Evolutionary conservation across 2,888 invertebrate species (phyloP).

Genomic region (Linnaemya vulpina): DNA sequence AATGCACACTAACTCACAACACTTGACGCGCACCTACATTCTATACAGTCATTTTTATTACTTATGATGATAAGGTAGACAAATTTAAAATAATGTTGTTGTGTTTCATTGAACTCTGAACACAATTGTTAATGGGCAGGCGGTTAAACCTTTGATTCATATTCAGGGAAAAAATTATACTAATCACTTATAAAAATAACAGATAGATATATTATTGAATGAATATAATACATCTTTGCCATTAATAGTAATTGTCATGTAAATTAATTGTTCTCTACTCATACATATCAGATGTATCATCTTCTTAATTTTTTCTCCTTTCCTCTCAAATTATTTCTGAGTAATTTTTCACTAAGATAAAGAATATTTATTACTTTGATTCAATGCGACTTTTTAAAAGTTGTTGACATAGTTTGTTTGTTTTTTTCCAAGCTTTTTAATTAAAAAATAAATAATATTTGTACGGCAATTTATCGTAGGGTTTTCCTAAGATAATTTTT

Average conservation of each 20-base stretch:
- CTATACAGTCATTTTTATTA: conserved; percentile 1
- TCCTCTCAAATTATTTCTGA: conserved; percentile 13
- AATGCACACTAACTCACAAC: background rate
- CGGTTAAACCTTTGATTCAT: conserved; percentile 64
- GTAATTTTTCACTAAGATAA: background rate
- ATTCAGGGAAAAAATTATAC: background rate
- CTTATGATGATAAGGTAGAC: conserved; percentile 28
- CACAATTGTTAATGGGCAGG: conserved; percentile 7
- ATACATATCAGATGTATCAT: conserved; percentile 1
- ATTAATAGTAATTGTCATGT: conserved; percentile 15
- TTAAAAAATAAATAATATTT: conserved; percentile 34
- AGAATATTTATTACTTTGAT: conserved; percentile 19
- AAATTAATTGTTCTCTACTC: background rate
- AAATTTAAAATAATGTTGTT: background rate
- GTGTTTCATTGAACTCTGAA: conserved; percentile 25
- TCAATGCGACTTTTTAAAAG: conserved; percentile 19
- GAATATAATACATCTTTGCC: conserved; percentile 18
- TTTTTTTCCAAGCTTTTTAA: conserved; percentile 38
- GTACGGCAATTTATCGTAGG: conserved; percentile 52
- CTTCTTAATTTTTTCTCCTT: conserved; percentile 13
- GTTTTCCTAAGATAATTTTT: conserved; percentile 45
- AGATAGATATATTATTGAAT: conserved; percentile 44
- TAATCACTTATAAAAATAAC: conserved; percentile 21
- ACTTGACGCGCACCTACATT: background rate
- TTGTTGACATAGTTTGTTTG: conserved; percentile 33